Evolutionary conservation across 2,797 vertebrate genomes (phyloP).

Genomic region (Cryptoprocta ferox): DNA sequence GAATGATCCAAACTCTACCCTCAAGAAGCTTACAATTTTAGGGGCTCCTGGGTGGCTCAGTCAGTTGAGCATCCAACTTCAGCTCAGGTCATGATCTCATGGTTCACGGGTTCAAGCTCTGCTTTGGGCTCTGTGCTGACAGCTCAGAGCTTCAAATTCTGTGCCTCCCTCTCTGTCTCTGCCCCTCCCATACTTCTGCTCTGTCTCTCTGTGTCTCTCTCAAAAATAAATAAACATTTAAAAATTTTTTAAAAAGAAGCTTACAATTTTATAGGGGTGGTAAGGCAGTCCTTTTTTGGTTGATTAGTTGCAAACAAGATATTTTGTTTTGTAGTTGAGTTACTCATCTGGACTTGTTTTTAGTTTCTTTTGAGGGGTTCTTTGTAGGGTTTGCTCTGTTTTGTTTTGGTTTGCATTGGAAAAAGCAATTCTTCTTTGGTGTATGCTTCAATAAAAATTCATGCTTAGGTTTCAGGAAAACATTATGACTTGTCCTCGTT

Average conservation of each 20-base stretch:
- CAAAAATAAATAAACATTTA: no score
- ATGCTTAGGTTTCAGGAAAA: background rate
- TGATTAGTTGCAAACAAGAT: conserved; percentile 41
- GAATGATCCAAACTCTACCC: background rate
- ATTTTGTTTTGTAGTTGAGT: conserved; percentile 13
- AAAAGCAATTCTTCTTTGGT: conserved; percentile 44
- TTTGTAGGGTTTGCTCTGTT: background rate
- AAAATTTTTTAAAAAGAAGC: background rate
- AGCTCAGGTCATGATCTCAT: no score
- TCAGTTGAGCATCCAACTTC: no score
- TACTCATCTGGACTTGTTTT: background rate
- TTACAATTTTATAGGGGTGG: background rate
- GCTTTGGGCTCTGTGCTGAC: no score
- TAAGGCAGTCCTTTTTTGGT: conserved; percentile 6
- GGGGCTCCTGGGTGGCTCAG: no score
- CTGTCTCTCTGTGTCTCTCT: no score
- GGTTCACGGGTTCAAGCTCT: no score
- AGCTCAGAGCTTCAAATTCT: no score
- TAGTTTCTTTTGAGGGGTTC: background rate
- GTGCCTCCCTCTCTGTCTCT: no score
- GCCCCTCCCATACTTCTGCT: no score
- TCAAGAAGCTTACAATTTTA: background rate
- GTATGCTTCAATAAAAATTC: conserved; percentile 48
- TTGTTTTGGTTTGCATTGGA: background rate
- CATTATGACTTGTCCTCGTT: conserved; percentile 23